These are phyloP conservation scores for Tethea ocularis DNA, from an alignment of 2,888 invertebrate species.

Conservation along the genomic window DNA sequence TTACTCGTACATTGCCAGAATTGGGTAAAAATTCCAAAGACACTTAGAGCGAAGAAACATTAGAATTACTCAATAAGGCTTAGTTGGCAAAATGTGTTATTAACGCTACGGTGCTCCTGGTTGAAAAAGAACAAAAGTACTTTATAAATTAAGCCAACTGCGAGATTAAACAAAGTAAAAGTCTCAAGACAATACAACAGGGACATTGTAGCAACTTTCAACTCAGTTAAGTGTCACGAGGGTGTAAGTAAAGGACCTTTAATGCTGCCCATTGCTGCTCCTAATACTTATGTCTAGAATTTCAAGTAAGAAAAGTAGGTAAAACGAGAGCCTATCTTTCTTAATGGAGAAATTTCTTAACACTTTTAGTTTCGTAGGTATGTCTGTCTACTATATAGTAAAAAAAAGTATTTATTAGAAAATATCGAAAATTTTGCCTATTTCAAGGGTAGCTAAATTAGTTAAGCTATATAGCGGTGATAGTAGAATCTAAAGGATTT, in stretches of 20 bases:
- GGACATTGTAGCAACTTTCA: constrained; percentile 16
- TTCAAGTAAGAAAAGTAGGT: constrained; percentile 22
- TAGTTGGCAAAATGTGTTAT: neutral
- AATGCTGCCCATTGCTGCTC: constrained; percentile 22
- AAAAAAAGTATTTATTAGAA: too few relatives aligned
- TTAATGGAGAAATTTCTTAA: constrained; percentile 22
- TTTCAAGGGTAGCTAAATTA: too few relatives aligned
- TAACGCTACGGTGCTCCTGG: neutral
- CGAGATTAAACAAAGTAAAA: constrained; percentile 20
- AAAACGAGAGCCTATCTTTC: constrained; percentile 23
- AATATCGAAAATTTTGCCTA: too few relatives aligned
- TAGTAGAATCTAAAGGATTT: too few relatives aligned
- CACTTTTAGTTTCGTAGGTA: constrained; percentile 3
- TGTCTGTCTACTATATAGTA: too few relatives aligned
- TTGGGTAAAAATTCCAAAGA: neutral
- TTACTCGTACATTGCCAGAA: too few relatives aligned
- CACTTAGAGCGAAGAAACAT: neutral
- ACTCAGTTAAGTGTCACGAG: constrained; percentile 17
- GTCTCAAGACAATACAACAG: constrained; percentile 17
- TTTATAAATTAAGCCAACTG: constrained; percentile 17
- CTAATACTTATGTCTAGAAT: constrained; percentile 20
- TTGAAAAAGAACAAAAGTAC: constrained; percentile 11
- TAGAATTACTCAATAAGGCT: neutral
- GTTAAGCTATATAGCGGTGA: too few relatives aligned
- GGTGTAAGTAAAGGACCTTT: constrained; percentile 15